Base-by-base conservation (phyloP, 1,140 invertebrate species). In the Chlorops oryzae region DNA sequence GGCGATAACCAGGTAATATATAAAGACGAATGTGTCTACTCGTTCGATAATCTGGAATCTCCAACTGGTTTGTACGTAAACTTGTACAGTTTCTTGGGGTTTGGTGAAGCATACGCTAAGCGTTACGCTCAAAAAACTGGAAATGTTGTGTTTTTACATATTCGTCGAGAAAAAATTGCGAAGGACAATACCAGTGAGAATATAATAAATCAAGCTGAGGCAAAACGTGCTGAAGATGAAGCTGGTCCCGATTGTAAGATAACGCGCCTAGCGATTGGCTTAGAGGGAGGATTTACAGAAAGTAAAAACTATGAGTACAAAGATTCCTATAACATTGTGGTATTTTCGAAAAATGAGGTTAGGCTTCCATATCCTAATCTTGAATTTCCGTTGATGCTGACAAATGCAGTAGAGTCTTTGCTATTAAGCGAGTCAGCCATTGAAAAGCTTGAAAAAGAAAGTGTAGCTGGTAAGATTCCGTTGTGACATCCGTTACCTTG, bases 11-110 rank as follows among this genome's bases (percentile, higher is more conserved):
- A 57, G 15, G 56, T 60, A 73, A 81, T 96, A n/a, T 94, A 94
- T 74, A 99, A 99, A 77, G 96, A 99, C 75, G 95, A 99, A 78
- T 99, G 96, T 79, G 86, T 96, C 42, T 96, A 86, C 74, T 96
- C 92, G 7, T 99, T 95, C 77, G 93, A 98, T 73, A 92, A 88
- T 67, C 92, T 94, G 64, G 92, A 96, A 76, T 84, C 81, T 51
- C 81, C 86, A 40, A 85, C 83, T 34, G 96, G 96, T 1, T 75
- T 99, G 3, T 98, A 89, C 66, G 79, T 99, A 15, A 96, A 89
- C 65, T 76, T 99, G 55, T 83, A 84, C 18, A 87, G 82, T 21
- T 98, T 96, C 65, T 73, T 91, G 22, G 92, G 93, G 3, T 82
- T 98, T 56, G 91, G 94, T 2, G 78, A 79, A 42, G 83, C 88